phyloP scores from a whole-genome alignment of 2,113 vertebrate genomes.

The Zapus hudsonius region DNA sequence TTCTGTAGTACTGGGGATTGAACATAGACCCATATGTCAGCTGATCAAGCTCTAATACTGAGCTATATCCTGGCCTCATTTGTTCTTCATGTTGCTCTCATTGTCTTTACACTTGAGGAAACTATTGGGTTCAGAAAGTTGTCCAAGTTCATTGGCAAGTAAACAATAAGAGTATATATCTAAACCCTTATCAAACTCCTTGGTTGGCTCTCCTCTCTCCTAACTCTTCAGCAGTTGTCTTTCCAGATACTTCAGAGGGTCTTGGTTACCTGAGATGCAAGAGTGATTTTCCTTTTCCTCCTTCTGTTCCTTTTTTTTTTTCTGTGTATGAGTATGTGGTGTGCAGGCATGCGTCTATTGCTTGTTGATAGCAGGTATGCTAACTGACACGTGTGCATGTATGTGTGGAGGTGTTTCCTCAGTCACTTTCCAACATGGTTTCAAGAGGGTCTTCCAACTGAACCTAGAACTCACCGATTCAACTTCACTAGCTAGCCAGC shows the following conservation, averaged over 20 bases:
- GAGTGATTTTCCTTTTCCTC: neutral
- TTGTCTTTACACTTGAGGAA: slow-evolving; percentile 13
- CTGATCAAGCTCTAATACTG: no score
- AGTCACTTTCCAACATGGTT: no score
- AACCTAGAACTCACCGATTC: no score
- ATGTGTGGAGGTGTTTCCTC: no score
- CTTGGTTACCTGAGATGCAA: neutral
- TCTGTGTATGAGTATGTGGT: neutral
- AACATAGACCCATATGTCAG: rapidly evolving
- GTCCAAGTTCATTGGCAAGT: neutral
- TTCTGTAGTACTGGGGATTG: neutral
- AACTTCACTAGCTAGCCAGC: no score
- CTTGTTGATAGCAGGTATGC: no score
- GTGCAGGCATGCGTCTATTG: no score
- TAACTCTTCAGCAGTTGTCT: neutral
- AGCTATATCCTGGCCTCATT: neutral
- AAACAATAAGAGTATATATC: neutral
- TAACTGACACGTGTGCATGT: no score
- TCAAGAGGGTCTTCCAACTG: no score
- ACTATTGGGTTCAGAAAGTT: neutral
- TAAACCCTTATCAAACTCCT: neutral
- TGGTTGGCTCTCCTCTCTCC: neutral
- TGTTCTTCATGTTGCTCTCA: neutral
- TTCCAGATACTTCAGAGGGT: neutral
- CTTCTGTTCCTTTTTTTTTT: neutral